These are phyloP conservation scores for Cephalopterus ornatus DNA, from an alignment of 2,113 vertebrate genomes.

Conservation along the genomic window DNA sequence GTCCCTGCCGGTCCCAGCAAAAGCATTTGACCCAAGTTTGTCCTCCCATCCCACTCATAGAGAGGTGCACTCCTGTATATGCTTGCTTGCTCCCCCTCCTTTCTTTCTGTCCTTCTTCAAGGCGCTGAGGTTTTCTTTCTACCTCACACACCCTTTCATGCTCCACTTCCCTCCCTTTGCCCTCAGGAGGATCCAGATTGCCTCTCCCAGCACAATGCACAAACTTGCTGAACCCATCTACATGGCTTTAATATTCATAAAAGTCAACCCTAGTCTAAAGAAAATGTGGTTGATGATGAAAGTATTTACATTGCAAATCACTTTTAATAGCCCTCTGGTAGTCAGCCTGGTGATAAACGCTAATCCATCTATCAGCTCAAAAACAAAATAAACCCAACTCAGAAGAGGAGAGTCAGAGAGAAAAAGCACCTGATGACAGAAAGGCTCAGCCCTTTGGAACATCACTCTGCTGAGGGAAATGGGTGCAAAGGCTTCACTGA, in stretches of 20 bases:
- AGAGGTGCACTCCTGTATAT: background rate
- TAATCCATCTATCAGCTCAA: slow-evolving; percentile 48
- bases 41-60: background rate
- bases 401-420: background rate
- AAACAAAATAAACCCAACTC: slow-evolving; percentile 15
- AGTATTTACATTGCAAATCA: slow-evolving; percentile 70
- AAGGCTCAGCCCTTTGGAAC: background rate
- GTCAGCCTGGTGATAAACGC: slow-evolving; percentile 54
- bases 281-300: slow-evolving; percentile 42
- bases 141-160: background rate
- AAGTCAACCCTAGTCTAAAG: slow-evolving; percentile 47
- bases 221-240: slow-evolving; percentile 1
- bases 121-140: background rate
- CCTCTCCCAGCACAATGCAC: background rate
- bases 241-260: slow-evolving; percentile 44
- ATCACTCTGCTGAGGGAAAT: background rate
- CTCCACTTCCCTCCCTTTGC: background rate
- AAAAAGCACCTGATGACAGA: background rate
- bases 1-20: background rate
- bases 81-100: background rate
- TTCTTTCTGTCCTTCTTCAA: background rate
- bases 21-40: background rate
- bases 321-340: slow-evolving; percentile 52
- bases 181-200: background rate
- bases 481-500: accelerated